A percentile compares a stretch with the other conserved stretches of the same genome.
Conservation (phyloP, 1,140 invertebrate genomes). For the Leucophenga varia region DNA sequence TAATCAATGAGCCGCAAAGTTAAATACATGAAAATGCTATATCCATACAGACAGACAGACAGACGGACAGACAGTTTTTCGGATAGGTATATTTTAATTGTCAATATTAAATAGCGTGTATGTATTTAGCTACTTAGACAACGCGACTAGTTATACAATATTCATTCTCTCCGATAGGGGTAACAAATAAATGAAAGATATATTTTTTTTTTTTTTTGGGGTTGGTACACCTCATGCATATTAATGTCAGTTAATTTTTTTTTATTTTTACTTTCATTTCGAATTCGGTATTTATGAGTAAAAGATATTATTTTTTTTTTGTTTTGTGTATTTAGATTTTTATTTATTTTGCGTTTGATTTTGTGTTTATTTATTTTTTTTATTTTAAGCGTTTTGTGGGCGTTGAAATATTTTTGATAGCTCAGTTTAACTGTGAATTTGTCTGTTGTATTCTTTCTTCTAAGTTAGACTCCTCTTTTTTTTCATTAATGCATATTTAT, state of each 20-base stretch:
- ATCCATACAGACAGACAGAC: slow-evolving; percentile 24
- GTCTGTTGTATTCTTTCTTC: too few relatives aligned
- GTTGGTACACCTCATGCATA: slow-evolving; percentile 39
- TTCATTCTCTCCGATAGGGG: slow-evolving; percentile 24
- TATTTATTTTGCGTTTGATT: slow-evolving; percentile 21
- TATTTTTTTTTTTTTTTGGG: slow-evolving; percentile 5
- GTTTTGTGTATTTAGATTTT: slow-evolving; percentile 17
- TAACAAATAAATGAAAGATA: slow-evolving; percentile 18
- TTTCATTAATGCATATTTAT: slow-evolving; percentile 52
- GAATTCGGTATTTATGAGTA: too few relatives aligned
- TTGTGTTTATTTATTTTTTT: slow-evolving; percentile 16
- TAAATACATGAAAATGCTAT: slow-evolving; percentile 37
- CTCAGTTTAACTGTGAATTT: too few relatives aligned
- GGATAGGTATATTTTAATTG: slow-evolving; percentile 3
- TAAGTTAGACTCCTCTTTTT: too few relatives aligned
- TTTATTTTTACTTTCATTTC: too few relatives aligned
- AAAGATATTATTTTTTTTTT: slow-evolving; percentile 20
- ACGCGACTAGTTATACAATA: slow-evolving; percentile 33
- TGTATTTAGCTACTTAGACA: slow-evolving; percentile 26
- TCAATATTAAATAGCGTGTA: slow-evolving; percentile 34
- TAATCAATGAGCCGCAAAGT: slow-evolving; percentile 50
- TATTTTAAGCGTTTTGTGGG: slow-evolving; percentile 1
- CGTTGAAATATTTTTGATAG: slow-evolving; percentile 27
- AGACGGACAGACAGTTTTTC: slow-evolving; percentile 23
- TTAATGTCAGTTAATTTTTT: slow-evolving; percentile 46